Evolutionary conservation across 1,140 invertebrate genomes (phyloP), one percentile per base, ranked within the genome.

Genomic region (Orchesella cincta): DNA sequence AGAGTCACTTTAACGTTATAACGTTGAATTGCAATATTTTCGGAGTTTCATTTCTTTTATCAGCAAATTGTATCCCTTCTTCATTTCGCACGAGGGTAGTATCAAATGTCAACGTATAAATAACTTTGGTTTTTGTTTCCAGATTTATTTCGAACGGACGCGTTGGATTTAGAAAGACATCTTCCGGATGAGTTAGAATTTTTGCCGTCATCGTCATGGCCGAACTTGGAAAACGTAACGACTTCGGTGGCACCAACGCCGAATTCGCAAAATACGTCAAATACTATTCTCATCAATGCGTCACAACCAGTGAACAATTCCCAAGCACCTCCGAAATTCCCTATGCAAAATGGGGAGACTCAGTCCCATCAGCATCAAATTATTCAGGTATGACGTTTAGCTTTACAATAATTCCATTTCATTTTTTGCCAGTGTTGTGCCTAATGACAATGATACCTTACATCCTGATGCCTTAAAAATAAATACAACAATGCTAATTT

Each of bases 181-280:
- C 89, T 97, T 78, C 95, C 95, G 39, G 94, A 97, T 88, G 95
- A 97, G 86, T 87, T 97, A 73, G 92, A 95, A 83, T 88, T 89
- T 20, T 88, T 90, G 34, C 84, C 85, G 62, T 89, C 90, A 79
- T 77, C 81, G 73, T 77, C 78, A 80, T 81, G 78, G 80, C 76
- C 71, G 18, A 78, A 36, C 29, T 57, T 80, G 31, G 81, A 81
- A 34, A 35, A 2, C 23, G 52, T 54, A n/a, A 35, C 52, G 20
- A 51, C 74, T 2, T 75, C 73, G 1, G 90, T 91, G 34, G 90
- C 90, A 36, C 89, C 90, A 0, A 88, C 88, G 34, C 90, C 90
- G 64, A 88, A 88, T 71, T 90, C 92, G 84, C 89, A 90, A 16
- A 81, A 78, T 62, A 12, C 67, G 3, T 75, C 64, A 62, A 76